Percentiles rank a stretch among this genome's conserved stretches.
These are phyloP conservation scores for Caenorhabditis doughertyi DNA, from an alignment of 2,888 invertebrate species.

Conservation along the genomic window DNA sequence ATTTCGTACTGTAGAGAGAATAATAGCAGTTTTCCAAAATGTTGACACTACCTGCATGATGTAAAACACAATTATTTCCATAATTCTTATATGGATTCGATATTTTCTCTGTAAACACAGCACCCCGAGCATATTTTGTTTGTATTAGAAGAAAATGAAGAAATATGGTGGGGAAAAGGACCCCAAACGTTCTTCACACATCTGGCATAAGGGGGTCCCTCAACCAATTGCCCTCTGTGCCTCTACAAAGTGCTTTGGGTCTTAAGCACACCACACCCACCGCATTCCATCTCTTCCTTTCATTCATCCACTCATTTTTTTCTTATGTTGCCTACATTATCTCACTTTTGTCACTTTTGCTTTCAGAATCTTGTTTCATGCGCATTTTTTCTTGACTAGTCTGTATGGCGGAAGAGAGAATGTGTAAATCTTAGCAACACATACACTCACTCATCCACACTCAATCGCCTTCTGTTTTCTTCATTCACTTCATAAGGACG, in stretches of 20 bases:
- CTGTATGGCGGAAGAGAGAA: constrained; percentile 25
- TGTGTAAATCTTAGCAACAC: constrained; percentile 41
- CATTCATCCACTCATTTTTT: constrained; percentile 44
- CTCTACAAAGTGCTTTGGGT: constrained; percentile 33
- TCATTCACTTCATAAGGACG: constrained; percentile 39
- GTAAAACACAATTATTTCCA: constrained; percentile 15
- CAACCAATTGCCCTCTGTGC: constrained; percentile 45
- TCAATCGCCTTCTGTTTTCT: constrained; percentile 11
- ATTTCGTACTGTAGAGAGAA: not conserved
- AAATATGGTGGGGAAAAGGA: not conserved
- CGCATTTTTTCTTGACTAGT: constrained; percentile 39
- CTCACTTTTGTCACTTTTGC: constrained; percentile 44
- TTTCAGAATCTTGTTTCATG: constrained; percentile 44
- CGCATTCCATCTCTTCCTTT: constrained; percentile 24
- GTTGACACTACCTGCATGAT: constrained; percentile 40
- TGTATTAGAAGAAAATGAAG: constrained; percentile 28
- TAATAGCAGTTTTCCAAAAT: constrained; percentile 6
- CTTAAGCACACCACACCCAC: constrained; percentile 45
- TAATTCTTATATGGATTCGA: not conserved
- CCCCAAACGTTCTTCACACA: constrained; percentile 48
- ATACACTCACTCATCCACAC: constrained; percentile 25
- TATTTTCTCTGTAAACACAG: constrained; percentile 10
- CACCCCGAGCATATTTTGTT: constrained; percentile 10
- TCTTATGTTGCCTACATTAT: constrained; percentile 5
- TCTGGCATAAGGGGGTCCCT: constrained; percentile 48